Conservation (phyloP, 2,797 vertebrate genomes). For the Sarcoramphus papa region DNA sequence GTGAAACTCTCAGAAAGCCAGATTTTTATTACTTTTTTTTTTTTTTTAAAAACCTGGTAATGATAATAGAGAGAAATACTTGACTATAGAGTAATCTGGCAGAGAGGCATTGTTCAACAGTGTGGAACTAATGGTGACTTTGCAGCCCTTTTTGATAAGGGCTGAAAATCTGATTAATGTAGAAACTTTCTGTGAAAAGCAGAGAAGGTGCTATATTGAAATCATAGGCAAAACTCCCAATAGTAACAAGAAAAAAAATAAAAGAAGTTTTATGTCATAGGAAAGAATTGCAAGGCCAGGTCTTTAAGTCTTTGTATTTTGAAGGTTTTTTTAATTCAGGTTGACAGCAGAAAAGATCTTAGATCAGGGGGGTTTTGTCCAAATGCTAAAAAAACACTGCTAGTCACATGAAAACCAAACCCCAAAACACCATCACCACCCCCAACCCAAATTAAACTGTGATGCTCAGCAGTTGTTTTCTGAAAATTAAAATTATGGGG, state of each 20-base stretch:
- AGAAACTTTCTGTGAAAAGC: neutral
- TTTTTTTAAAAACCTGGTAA: neutral
- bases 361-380: fast-evolving
- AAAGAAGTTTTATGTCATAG: neutral
- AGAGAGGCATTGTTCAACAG: neutral
- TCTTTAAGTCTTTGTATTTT: neutral
- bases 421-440: neutral
- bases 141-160: neutral
- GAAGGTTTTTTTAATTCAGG: neutral
- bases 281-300: neutral
- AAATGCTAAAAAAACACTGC: neutral
- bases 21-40: neutral
- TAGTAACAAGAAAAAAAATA: neutral
- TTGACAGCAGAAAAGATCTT: neutral
- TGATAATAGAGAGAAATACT: neutral
- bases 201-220: neutral
- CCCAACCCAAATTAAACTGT: neutral
- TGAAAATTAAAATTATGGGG: neutral
- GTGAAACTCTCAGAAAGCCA: neutral
- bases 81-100: neutral
- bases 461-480: neutral
- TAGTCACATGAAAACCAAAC: neutral
- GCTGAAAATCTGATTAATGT: neutral
- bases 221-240: neutral
- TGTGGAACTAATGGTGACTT: neutral